phyloP scores from a whole-genome alignment of 2,888 invertebrate genomes.

The Eristalinus aeneus region DNA sequence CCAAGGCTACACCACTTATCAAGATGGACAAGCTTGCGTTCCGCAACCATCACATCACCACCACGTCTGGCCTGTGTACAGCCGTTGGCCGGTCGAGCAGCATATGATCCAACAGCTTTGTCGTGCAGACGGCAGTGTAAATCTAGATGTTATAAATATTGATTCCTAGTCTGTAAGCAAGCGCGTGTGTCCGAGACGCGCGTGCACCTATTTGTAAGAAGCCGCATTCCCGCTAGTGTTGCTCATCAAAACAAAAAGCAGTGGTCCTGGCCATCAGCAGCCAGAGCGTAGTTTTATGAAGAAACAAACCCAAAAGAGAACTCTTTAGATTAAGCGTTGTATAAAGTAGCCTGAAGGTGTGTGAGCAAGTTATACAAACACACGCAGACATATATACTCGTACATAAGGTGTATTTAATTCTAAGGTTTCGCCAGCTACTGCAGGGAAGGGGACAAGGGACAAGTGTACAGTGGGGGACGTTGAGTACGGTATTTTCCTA shows the following conservation, averaged over 20 bases:
- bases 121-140: conserved; percentile 70
- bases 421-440: conserved; percentile 39
- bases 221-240: neutral
- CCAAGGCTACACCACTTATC: conserved; percentile 75
- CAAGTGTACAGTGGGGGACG: conserved; percentile 19
- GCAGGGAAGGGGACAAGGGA: neutral
- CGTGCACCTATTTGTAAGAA: neutral
- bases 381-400: neutral
- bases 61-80: conserved; percentile 78
- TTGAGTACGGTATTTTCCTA: conserved; percentile 6
- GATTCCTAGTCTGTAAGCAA: conserved; percentile 6
- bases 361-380: conserved; percentile 11
- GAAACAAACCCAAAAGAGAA: neutral
- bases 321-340: neutral
- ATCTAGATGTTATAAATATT: conserved; percentile 17
- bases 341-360: conserved; percentile 37
- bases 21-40: conserved; percentile 75
- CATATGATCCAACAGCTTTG: conserved; percentile 75
- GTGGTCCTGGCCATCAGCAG: neutral
- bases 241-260: conserved; percentile 24
- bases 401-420: conserved; percentile 14
- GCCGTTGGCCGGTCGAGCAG: conserved; percentile 79
- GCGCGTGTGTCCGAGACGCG: neutral
- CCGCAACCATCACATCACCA: conserved; percentile 78
- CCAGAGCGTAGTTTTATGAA: neutral